Conservation (phyloP, 1,140 invertebrate species). For the Paraescarpia echinospica region DNA sequence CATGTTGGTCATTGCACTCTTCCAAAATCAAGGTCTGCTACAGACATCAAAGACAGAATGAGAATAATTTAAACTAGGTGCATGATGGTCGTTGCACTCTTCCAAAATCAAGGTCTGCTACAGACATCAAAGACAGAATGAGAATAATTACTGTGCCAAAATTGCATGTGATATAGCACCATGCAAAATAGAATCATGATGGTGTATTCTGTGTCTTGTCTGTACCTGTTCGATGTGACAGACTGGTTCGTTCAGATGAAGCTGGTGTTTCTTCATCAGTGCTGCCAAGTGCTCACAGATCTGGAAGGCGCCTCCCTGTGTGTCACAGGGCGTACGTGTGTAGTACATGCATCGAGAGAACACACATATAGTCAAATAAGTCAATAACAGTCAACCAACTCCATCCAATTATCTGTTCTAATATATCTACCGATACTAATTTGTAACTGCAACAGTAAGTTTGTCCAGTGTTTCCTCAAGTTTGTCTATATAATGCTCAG, state of each 20-base stretch:
- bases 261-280: slow-evolving; percentile 44
- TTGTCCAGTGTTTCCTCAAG: not conserved
- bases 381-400: not conserved
- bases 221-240: slow-evolving; percentile 50
- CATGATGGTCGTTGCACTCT: too few relatives aligned
- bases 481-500: too few relatives aligned
- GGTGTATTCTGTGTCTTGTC: not conserved
- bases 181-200: too few relatives aligned
- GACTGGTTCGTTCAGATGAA: slow-evolving; percentile 51
- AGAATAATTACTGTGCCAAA: too few relatives aligned
- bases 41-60: too few relatives aligned
- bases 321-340: not conserved
- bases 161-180: too few relatives aligned
- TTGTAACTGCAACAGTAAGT: not conserved
- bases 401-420: not conserved
- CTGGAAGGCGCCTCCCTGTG: slow-evolving; percentile 58
- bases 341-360: not conserved
- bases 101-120: too few relatives aligned
- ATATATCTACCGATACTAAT: not conserved
- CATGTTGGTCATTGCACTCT: too few relatives aligned
- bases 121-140: too few relatives aligned
- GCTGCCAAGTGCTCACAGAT: slow-evolving; percentile 49
- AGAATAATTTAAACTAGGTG: too few relatives aligned
- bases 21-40: too few relatives aligned
- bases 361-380: too few relatives aligned